Evolutionary conservation across 1,140 invertebrate species (phyloP), one percentile per base, ranked within the genome.

Genomic region (Cataglyphis hispanica): DNA sequence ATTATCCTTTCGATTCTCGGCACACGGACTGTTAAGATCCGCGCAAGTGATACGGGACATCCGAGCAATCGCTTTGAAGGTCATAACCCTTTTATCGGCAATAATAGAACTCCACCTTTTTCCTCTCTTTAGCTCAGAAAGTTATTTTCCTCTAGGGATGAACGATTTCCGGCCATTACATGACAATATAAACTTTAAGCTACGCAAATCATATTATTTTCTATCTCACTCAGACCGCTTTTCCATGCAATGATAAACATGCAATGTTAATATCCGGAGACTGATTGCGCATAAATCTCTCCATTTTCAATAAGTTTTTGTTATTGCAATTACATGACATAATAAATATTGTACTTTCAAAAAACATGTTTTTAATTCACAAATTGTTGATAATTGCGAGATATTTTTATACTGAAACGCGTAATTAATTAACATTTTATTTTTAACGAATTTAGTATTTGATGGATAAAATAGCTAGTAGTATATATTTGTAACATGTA

Each of bases 121-220:
- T 16, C 25, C 34, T 34, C 22, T 37, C 40, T 64, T 27, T 43
- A 56, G 75, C 11, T 11, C n/a, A 63, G 37, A 84, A 53, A 84
- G 77, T 89, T 91, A 91, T 91, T 86, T 87, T 86, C 27, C 89
- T 85, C 80, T n/a, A 72, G 80, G 78, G 84, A 69, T 70, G 66
- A 86, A 80, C 69, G 70, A 87, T 87, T 81, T 80, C 50, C 67
- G 34, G 61, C 64, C 16, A 31, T 19, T 67, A 90, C 86, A 84
- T 86, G 85, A 86, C 27, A 69, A 22, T 53, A 27, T 46, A 84
- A 80, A 10, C 64, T 31, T 64, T 58, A 37, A 88, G n/a, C 40
- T 50, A 76, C 25, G 10, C 25, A 56, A 50, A 50, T 66, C 19
- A 85, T 37, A 2, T 19, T 7, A 25, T 40, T 61, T 8, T 50